Evolutionary conservation across 2,113 vertebrate genomes (phyloP).

Genomic region (Paradoxurus hermaphroditus): DNA sequence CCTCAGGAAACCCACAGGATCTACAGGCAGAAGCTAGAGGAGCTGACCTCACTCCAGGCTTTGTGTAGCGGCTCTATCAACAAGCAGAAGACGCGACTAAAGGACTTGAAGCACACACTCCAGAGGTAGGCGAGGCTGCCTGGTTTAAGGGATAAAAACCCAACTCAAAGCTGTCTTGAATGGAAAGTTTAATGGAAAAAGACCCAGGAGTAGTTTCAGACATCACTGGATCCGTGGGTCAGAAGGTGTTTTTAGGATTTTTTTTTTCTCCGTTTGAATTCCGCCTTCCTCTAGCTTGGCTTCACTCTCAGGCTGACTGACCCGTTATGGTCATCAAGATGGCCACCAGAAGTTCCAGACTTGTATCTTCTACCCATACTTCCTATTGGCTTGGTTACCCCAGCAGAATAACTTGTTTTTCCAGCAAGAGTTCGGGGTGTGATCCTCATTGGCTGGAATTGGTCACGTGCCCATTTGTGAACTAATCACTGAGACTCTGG

Average conservation of each 20-base stretch:
- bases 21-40: constrained; percentile 95
- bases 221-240: neutral
- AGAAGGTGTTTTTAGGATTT: neutral
- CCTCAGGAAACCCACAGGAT: constrained; percentile 94
- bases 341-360: neutral
- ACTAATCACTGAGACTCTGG: neutral
- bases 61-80: constrained; percentile 90
- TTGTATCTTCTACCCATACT: neutral
- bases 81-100: constrained; percentile 91
- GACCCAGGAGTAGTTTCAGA: neutral
- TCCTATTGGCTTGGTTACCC: neutral
- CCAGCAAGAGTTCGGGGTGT: neutral
- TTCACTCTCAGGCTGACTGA: neutral
- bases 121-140: constrained; percentile 81
- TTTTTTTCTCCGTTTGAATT: too few relatives aligned
- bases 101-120: constrained; percentile 86
- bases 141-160: neutral
- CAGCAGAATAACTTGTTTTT: neutral
- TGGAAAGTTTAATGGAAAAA: constrained; percentile 36
- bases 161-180: neutral
- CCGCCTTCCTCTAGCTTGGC: neutral
- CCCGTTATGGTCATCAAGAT: neutral
- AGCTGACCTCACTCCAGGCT: constrained; percentile 91
- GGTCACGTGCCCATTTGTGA: neutral
- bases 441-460: neutral